Percentiles rank a stretch among this genome's conserved stretches.
These are phyloP conservation scores for Noctua janthina DNA, from an alignment of 2,888 invertebrate species.

Conservation along the genomic window DNA sequence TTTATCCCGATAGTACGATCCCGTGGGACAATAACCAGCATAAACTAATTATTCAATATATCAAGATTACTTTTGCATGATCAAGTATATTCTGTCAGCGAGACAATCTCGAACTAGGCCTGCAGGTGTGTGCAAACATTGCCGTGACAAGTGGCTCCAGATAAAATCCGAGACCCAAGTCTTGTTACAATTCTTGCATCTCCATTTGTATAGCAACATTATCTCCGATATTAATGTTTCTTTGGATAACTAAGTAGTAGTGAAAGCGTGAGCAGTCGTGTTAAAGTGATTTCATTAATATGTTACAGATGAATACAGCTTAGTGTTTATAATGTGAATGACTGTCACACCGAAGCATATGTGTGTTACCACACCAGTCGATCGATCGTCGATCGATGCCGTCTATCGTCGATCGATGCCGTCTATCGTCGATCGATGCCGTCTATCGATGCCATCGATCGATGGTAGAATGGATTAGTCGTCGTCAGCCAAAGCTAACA, in stretches of 20 bases:
- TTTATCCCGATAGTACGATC: neutral
- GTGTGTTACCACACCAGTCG: no score
- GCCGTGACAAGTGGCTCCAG: neutral
- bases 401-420: no score
- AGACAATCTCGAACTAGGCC: neutral
- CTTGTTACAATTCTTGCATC: neutral
- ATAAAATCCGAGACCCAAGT: neutral
- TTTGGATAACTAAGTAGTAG: neutral
- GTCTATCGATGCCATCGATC: no score
- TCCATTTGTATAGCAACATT: neutral
- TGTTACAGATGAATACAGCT: slow-evolving; percentile 38
- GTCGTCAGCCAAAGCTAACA: no score
- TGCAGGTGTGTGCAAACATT: neutral
- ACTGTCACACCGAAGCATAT: slow-evolving; percentile 21
- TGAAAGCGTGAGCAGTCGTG: slow-evolving; percentile 33
- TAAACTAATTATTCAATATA: neutral
- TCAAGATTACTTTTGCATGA: neutral
- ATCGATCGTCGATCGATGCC: no score
- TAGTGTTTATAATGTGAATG: slow-evolving; percentile 19
- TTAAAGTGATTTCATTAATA: slow-evolving; percentile 35
- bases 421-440: no score
- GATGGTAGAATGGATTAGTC: no score
- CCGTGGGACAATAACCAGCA: neutral
- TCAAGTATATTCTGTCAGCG: neutral
- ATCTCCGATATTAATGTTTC: slow-evolving; percentile 9